These are phyloP conservation scores for Gymnothorax reevesii DNA, from an alignment of 2,797 vertebrate species.

Conservation along the genomic window DNA sequence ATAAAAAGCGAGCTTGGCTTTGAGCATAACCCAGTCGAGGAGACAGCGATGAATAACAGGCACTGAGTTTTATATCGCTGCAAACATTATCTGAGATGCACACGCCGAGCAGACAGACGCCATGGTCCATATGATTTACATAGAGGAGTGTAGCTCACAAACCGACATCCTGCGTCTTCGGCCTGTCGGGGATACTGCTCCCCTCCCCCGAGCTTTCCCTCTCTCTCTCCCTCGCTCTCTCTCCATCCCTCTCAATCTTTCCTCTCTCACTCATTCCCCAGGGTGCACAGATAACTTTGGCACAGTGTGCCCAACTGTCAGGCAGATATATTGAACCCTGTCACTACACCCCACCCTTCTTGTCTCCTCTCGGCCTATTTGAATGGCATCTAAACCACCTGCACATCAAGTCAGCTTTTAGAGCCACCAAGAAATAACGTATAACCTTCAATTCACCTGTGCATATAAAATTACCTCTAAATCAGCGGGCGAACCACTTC, in stretches of 20 bases:
- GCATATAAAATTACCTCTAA: background rate
- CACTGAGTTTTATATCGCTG: constrained; percentile 4
- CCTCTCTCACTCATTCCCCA: background rate
- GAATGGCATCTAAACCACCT: background rate
- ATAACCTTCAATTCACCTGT: no score
- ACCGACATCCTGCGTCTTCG: background rate
- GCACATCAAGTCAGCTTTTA: background rate
- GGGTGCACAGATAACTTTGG: background rate
- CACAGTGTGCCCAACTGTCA: background rate
- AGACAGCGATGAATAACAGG: constrained; percentile 7
- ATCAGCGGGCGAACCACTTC: background rate
- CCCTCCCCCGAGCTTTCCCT: background rate
- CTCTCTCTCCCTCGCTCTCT: background rate
- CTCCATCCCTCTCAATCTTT: background rate
- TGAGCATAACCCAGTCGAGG: constrained; percentile 19
- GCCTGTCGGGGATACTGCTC: background rate
- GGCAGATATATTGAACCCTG: background rate
- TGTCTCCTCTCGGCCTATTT: background rate
- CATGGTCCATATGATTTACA: constrained; percentile 23
- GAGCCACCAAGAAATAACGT: background rate
- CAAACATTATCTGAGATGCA: constrained; percentile 9
- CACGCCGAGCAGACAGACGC: background rate
- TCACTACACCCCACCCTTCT: background rate
- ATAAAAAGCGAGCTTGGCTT: background rate
- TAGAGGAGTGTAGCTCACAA: background rate